Evolutionary conservation across 2,888 invertebrate species (phyloP).

Genomic region (Germaria angustata): DNA sequence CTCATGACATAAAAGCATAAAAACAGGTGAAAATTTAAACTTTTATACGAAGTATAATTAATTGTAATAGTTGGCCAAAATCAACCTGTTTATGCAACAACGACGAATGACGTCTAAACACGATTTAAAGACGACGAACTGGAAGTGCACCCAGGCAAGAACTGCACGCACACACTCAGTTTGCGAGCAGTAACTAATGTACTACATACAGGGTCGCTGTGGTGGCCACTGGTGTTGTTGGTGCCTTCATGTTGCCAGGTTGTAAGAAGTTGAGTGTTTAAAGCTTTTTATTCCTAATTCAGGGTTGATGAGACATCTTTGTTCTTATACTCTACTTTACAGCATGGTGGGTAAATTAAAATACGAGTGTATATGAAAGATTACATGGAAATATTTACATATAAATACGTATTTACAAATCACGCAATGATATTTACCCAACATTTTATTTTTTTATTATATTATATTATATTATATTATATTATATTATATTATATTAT

Average conservation of each 20-base stretch:
- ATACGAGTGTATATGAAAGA: no score
- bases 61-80: conserved; percentile 47
- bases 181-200: not conserved
- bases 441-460: no score
- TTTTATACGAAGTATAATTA: conserved; percentile 54
- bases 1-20: not conserved
- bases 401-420: no score
- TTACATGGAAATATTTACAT: no score
- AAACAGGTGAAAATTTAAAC: conserved; percentile 40
- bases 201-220: not conserved
- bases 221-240: not conserved
- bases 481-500: no score
- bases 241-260: conserved; percentile 35
- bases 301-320: no score
- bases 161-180: not conserved
- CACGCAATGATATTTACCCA: no score
- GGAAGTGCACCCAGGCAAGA: not conserved
- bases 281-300: no score
- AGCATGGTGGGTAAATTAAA: not conserved
- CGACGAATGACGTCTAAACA: conserved; percentile 55
- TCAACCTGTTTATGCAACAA: conserved; percentile 41
- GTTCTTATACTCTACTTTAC: not conserved
- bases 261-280: conserved; percentile 13
- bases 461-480: no score
- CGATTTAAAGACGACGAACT: conserved; percentile 35